phyloP scores from a whole-genome alignment of 2,113 vertebrate species.

The Pitta sordida region DNA sequence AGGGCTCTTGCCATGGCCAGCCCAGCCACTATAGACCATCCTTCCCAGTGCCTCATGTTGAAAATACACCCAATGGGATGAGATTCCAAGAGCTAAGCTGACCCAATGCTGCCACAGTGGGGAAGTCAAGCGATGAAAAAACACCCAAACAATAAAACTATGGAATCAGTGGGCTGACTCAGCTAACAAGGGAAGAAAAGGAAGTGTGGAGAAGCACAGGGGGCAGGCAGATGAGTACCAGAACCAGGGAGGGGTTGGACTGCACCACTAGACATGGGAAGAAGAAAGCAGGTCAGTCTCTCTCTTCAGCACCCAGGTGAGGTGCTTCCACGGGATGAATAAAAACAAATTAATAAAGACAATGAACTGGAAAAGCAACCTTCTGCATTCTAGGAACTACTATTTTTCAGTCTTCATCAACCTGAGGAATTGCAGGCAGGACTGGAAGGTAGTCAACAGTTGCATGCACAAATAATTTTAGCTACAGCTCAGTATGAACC shows the following conservation, averaged over 20 bases:
- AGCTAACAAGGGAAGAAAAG: not conserved
- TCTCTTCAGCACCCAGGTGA: not conserved
- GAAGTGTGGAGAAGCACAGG: not conserved
- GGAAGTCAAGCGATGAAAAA: not conserved
- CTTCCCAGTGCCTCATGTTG: not conserved
- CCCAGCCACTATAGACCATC: not conserved
- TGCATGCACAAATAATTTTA: not conserved
- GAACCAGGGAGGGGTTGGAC: not conserved
- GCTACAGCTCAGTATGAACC: not conserved
- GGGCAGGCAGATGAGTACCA: not conserved
- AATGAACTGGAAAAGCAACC: not conserved
- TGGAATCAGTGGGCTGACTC: not conserved
- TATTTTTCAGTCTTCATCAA: not conserved
- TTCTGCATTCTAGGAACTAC: not conserved
- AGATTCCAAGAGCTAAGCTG: not conserved
- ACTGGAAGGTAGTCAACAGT: not conserved
- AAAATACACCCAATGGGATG: not conserved
- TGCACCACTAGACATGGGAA: not conserved
- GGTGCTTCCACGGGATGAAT: not conserved
- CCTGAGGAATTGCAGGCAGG: not conserved
- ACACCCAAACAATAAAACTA: accelerated
- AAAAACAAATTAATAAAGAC: not conserved
- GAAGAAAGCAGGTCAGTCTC: not conserved
- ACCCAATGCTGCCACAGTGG: not conserved
- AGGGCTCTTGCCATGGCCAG: not conserved